These are phyloP conservation scores for Orthosia gracilis DNA, from an alignment of 2,888 invertebrate species.

Conservation along the genomic window DNA sequence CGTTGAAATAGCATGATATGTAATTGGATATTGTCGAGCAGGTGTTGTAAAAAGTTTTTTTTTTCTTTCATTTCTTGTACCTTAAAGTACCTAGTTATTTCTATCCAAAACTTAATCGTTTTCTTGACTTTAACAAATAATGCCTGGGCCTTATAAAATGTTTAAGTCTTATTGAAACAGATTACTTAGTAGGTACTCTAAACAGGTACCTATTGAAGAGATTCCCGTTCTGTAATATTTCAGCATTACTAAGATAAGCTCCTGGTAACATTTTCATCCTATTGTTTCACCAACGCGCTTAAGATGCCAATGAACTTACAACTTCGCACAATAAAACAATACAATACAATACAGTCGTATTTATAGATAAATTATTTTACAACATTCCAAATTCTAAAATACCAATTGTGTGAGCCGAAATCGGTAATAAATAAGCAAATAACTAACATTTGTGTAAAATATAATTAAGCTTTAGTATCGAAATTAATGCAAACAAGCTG, in stretches of 20 bases:
- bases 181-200: neutral
- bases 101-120: too few relatives aligned
- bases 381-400: conserved; percentile 32
- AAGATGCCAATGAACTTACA: conserved; percentile 5
- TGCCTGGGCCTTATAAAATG: too few relatives aligned
- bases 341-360: conserved; percentile 14
- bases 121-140: too few relatives aligned
- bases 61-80: too few relatives aligned
- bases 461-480: conserved; percentile 41
- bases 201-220: neutral
- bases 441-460: conserved; percentile 45
- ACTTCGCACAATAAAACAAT: neutral
- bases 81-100: too few relatives aligned
- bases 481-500: conserved; percentile 44
- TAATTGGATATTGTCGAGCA: too few relatives aligned
- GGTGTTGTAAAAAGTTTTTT: too few relatives aligned
- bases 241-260: neutral
- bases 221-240: neutral
- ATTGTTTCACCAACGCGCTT: conserved; percentile 5
- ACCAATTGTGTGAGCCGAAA: conserved; percentile 13
- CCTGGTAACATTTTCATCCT: neutral
- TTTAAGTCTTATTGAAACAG: neutral
- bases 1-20: too few relatives aligned
- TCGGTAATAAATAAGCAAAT: conserved; percentile 36
- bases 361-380: neutral